Percentiles rank a stretch among this genome's conserved stretches.
phyloP scores from a whole-genome alignment of 2,888 invertebrate genomes.

The Melikaiella ostensackeni region DNA sequence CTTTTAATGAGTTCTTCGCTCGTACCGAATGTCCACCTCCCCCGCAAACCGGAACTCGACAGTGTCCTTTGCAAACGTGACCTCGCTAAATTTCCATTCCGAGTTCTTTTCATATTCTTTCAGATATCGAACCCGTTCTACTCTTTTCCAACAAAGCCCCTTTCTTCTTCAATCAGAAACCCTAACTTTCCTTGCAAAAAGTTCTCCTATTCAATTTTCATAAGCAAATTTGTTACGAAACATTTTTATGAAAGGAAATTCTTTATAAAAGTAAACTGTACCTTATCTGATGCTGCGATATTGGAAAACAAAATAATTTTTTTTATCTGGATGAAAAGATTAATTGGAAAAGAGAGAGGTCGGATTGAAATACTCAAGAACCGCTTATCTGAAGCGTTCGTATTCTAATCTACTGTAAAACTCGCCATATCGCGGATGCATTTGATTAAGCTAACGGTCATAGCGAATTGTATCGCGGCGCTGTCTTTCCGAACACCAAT shows the following conservation, averaged over 20 bases:
- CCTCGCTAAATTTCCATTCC: slow-evolving; percentile 23
- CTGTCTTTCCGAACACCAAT: slow-evolving; percentile 14
- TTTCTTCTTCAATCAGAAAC: slow-evolving; percentile 12
- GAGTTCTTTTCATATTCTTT: slow-evolving; percentile 23
- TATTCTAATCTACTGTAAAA: slow-evolving; percentile 11
- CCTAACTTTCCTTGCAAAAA: slow-evolving; percentile 12
- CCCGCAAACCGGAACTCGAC: slow-evolving; percentile 49
- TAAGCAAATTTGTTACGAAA: not conserved
- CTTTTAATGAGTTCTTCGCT: slow-evolving; percentile 45
- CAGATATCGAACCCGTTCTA: slow-evolving; percentile 8
- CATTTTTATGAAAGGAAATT: not conserved
- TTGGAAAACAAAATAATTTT: slow-evolving; percentile 21
- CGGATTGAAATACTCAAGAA: slow-evolving; percentile 12
- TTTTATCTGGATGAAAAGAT: slow-evolving; percentile 3
- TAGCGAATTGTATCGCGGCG: slow-evolving; percentile 4
- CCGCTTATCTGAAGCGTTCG: slow-evolving; percentile 10
- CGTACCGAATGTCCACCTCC: slow-evolving; percentile 44
- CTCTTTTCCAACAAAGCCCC: slow-evolving; percentile 17
- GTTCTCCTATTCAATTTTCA: slow-evolving; percentile 1
- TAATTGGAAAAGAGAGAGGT: slow-evolving; percentile 30
- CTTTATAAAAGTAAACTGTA: not conserved
- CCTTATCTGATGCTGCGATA: not conserved
- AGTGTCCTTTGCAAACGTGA: slow-evolving; percentile 38
- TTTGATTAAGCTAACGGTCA: slow-evolving; percentile 11
- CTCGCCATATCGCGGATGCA: not conserved